phyloP scores from a whole-genome alignment of 2,113 vertebrate genomes.

The Tachysurus fulvidraco region DNA sequence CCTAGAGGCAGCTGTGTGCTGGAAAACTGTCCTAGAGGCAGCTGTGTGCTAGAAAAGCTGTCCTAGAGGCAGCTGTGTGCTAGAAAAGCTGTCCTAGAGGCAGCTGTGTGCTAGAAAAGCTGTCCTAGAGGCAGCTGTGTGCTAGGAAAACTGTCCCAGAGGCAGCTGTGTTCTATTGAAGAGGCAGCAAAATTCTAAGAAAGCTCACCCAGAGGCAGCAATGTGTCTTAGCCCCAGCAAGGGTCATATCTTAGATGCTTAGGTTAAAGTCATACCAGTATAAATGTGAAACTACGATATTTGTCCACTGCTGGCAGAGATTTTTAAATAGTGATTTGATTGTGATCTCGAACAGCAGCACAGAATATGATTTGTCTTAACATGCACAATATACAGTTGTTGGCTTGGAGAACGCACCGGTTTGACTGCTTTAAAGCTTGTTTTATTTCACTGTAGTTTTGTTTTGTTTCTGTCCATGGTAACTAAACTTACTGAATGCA shows the following conservation, averaged over 20 bases:
- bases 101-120: rapidly evolving
- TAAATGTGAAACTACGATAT: neutral
- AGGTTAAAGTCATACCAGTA: neutral
- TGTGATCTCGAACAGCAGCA: neutral
- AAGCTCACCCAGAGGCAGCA: neutral
- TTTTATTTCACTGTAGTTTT: neutral
- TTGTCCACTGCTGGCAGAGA: neutral
- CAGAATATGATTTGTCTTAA: neutral
- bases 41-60: neutral
- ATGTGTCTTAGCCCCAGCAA: neutral
- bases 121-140: neutral
- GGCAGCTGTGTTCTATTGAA: neutral
- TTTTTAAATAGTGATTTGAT: neutral
- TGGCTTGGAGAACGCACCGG: too few relatives aligned
- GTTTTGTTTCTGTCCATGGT: neutral
- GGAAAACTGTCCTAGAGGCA: neutral
- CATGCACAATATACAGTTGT: neutral
- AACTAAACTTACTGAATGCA: neutral
- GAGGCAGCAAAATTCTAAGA: neutral
- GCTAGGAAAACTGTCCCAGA: neutral
- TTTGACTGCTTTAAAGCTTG: neutral
- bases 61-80: neutral
- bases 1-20: neutral
- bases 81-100: too few relatives aligned
- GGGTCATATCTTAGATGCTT: neutral